These are phyloP conservation scores for Carcharodon carcharias DNA, from an alignment of 2,797 vertebrate species.

Conservation along the genomic window DNA sequence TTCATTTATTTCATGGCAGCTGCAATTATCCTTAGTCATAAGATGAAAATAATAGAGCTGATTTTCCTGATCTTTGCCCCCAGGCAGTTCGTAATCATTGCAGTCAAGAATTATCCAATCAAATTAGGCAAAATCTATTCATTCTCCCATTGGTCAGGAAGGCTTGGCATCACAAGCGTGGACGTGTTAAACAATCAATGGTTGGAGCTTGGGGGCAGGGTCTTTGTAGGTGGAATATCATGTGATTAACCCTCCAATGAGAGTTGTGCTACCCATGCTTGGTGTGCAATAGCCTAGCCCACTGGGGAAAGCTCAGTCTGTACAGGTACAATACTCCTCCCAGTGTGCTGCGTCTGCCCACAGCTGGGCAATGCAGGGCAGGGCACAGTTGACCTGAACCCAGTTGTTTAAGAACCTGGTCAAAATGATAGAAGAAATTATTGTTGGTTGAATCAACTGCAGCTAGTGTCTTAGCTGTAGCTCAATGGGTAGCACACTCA, in stretches of 20 bases:
- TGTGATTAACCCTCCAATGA: too few relatives aligned
- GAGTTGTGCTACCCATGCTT: neutral
- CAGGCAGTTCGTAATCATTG: neutral
- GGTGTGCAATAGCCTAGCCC: neutral
- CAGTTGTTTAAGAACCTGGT: neutral
- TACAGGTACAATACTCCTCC: neutral
- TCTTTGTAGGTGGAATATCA: too few relatives aligned
- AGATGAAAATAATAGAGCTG: neutral
- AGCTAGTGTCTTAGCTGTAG: neutral
- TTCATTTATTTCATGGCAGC: neutral
- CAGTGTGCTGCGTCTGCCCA: too few relatives aligned
- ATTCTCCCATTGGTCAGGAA: too few relatives aligned
- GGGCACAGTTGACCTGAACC: too few relatives aligned
- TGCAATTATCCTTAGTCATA: neutral
- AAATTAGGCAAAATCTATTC: too few relatives aligned
- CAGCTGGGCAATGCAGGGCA: too few relatives aligned
- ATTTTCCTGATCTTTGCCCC: neutral
- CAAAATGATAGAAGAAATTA: neutral
- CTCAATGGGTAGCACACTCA: neutral
- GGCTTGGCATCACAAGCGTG: too few relatives aligned
- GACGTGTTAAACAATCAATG: too few relatives aligned
- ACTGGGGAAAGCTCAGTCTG: neutral
- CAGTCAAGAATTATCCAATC: too few relatives aligned
- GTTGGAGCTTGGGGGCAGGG: too few relatives aligned
- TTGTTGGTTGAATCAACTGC: neutral